Conservation (phyloP, 1,140 invertebrate species). For the Oncopodura yosiiana region DNA sequence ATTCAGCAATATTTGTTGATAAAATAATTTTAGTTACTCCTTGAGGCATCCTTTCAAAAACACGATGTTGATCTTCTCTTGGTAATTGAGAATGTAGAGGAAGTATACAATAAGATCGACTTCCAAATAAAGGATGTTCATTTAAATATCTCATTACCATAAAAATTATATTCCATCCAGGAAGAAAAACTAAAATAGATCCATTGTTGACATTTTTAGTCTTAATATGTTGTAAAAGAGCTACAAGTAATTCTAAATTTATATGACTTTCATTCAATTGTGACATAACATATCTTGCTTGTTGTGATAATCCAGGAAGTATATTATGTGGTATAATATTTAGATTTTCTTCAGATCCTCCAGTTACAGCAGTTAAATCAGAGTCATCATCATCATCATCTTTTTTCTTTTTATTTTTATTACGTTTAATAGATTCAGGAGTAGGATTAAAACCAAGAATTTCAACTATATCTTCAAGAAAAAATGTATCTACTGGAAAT, state of each 20-base stretch:
- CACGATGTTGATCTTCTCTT: slow-evolving; percentile 76
- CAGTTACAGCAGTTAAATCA: slow-evolving; percentile 48
- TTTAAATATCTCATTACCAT: slow-evolving; percentile 76
- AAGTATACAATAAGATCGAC: slow-evolving; percentile 56
- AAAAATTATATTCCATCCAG: slow-evolving; percentile 92
- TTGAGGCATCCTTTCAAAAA: slow-evolving; percentile 65
- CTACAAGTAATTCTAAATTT: slow-evolving; percentile 82
- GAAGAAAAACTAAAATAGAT: slow-evolving; percentile 82
- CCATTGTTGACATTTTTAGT: slow-evolving; percentile 60
- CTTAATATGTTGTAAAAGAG: slow-evolving; percentile 66
- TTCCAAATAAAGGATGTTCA: slow-evolving; percentile 63
- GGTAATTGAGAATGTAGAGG: slow-evolving; percentile 85
- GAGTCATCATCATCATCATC: slow-evolving; percentile 57
- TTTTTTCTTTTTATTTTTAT: slow-evolving; percentile 50
- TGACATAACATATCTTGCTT: slow-evolving; percentile 61
- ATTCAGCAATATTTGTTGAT: slow-evolving; percentile 86
- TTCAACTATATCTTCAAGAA: slow-evolving; percentile 30
- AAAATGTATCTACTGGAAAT: slow-evolving; percentile 56
- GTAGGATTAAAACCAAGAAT: slow-evolving; percentile 23
- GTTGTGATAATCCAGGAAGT: slow-evolving; percentile 40
- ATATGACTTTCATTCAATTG: slow-evolving; percentile 78
- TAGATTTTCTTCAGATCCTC: slow-evolving; percentile 66
- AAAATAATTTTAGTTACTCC: slow-evolving; percentile 73
- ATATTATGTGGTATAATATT: slow-evolving; percentile 59
- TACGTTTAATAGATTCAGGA: slow-evolving; percentile 32